Conservation (phyloP, 2,888 invertebrate species). For the Cephus pulcher region DNA sequence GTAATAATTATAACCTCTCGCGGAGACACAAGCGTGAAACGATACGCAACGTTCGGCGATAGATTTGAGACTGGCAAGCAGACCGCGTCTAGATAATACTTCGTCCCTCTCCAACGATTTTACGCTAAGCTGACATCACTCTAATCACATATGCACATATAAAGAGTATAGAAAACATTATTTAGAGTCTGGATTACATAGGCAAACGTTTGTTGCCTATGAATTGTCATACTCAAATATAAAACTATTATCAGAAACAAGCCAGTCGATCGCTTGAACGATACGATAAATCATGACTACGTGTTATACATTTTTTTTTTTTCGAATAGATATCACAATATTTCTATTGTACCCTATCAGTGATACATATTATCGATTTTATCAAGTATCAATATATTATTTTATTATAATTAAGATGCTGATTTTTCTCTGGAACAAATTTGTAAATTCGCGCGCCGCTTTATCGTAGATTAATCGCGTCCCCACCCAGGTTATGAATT, state of each 20-base stretch:
- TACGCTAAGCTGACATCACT: background rate
- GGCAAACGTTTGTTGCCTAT: no score
- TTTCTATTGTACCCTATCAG: background rate
- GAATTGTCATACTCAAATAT: no score
- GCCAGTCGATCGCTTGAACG: background rate
- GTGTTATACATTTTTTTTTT: background rate
- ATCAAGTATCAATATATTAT: background rate
- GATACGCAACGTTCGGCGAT: background rate
- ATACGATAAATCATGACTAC: background rate
- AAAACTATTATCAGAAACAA: no score
- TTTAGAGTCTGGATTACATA: no score
- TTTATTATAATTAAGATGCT: background rate
- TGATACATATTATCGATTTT: background rate
- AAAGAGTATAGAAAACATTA: background rate
- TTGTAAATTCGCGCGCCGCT: background rate
- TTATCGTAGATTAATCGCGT: background rate
- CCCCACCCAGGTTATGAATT: background rate
- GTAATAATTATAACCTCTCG: background rate
- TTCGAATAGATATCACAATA: background rate
- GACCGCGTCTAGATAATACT: background rate
- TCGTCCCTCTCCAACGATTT: background rate
- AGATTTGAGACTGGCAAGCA: background rate
- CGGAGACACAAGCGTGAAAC: background rate
- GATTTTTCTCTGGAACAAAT: background rate
- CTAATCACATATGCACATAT: background rate